phyloP scores from a whole-genome alignment of 2,888 invertebrate genomes.

The Muschampia plurimacula region DNA sequence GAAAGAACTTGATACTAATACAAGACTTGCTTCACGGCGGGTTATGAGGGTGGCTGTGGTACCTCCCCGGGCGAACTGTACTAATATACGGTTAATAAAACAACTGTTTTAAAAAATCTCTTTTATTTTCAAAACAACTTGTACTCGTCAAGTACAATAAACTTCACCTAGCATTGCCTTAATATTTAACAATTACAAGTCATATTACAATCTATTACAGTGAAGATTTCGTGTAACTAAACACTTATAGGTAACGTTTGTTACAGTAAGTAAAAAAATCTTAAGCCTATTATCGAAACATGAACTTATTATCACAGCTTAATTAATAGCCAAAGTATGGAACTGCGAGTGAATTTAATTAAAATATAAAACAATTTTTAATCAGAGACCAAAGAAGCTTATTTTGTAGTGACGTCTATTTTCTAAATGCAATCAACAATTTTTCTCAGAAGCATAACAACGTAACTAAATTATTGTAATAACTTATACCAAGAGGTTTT shows the following conservation, averaged over 20 bases:
- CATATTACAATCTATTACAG: conserved; percentile 24
- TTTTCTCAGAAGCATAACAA: conserved; percentile 31
- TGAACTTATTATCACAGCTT: conserved; percentile 35
- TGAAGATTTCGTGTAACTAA: conserved; percentile 24
- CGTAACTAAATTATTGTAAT: conserved; percentile 3
- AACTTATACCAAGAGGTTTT: neutral
- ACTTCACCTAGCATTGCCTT: conserved; percentile 65
- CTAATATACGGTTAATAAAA: conserved; percentile 29
- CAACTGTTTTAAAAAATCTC: conserved; percentile 31
- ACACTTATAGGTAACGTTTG: conserved; percentile 5
- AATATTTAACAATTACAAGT: conserved; percentile 71
- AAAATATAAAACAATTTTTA: neutral
- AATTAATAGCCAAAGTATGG: conserved; percentile 34
- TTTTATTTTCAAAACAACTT: conserved; percentile 44
- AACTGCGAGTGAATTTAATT: conserved; percentile 21
- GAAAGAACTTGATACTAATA: too few relatives aligned
- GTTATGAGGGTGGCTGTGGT: too few relatives aligned
- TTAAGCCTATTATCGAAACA: conserved; percentile 31
- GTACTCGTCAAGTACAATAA: conserved; percentile 40
- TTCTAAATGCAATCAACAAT: conserved; percentile 12
- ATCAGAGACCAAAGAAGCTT: conserved; percentile 16
- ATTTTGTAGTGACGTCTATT: conserved; percentile 17
- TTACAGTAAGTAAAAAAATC: conserved; percentile 29
- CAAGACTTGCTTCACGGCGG: too few relatives aligned
- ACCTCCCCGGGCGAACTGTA: too few relatives aligned